A percentile compares a stretch with the other conserved stretches of the same genome.
Evolutionary conservation across 2,888 invertebrate species (phyloP).

Genomic region (Ypsolopha sequella): DNA sequence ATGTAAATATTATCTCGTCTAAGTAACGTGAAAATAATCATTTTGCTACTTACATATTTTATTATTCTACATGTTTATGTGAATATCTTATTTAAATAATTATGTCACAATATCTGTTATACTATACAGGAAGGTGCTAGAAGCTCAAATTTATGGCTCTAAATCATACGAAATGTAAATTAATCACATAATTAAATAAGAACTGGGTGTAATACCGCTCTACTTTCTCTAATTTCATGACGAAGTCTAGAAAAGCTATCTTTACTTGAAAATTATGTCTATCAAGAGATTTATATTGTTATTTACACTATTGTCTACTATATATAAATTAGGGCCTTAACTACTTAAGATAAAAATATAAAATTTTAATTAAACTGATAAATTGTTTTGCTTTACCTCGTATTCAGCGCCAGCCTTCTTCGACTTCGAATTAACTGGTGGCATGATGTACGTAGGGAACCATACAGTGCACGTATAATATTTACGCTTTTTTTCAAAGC

Average conservation of each 20-base stretch:
- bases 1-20: slow-evolving; percentile 22
- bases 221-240: slow-evolving; percentile 7
- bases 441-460: slow-evolving; percentile 26
- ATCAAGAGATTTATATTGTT: too few species aligned
- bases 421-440: slow-evolving; percentile 58
- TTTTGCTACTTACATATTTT: background rate
- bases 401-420: slow-evolving; percentile 62
- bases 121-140: too few species aligned
- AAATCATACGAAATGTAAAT: slow-evolving; percentile 2
- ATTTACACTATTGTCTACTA: background rate
- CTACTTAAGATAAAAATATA: background rate
- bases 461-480: background rate
- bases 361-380: slow-evolving; percentile 2
- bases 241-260: background rate
- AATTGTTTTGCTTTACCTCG: slow-evolving; percentile 36
- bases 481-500: background rate
- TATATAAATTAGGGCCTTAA: background rate
- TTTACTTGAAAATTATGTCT: background rate
- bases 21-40: background rate
- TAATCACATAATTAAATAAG: background rate
- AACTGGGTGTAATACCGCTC: background rate
- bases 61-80: background rate
- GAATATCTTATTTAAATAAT: background rate
- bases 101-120: slow-evolving; percentile 7
- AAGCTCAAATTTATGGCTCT: too few species aligned